These are phyloP conservation scores for Tanypteryx hageni DNA, from an alignment of 2,888 invertebrate genomes.

Conservation along the genomic window DNA sequence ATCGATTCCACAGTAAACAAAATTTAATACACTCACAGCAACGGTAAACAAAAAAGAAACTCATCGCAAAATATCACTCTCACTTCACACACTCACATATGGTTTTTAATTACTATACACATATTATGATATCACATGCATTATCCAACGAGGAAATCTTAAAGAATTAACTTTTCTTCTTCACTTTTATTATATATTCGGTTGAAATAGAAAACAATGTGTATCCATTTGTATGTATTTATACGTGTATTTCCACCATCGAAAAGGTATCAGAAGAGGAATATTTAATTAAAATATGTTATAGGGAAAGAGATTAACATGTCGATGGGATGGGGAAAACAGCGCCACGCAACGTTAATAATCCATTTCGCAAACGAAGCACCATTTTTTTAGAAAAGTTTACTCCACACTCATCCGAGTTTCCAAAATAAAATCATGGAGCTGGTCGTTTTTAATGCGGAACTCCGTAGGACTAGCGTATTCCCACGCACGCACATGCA, in stretches of 20 bases:
- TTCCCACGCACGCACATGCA: not conserved
- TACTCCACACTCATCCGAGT: not conserved
- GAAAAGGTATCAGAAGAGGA: slow-evolving; percentile 28
- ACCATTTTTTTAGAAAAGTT: not conserved
- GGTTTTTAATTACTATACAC: not conserved
- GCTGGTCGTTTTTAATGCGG: not conserved
- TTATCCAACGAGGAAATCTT: not conserved
- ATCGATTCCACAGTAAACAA: too few species aligned
- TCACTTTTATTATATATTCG: not conserved
- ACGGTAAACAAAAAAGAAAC: not conserved
- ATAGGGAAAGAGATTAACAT: not conserved
- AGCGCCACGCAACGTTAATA: not conserved
- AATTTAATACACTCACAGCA: too few species aligned
- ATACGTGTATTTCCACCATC: slow-evolving; percentile 28
- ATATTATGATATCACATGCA: not conserved
- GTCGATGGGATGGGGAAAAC: not conserved
- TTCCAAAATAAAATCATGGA: not conserved
- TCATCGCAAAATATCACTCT: not conserved
- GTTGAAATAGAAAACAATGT: not conserved
- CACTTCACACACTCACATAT: not conserved
- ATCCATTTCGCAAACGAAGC: not conserved
- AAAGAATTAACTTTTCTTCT: not conserved
- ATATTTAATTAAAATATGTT: not conserved
- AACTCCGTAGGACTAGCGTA: not conserved
- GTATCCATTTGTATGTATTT: not conserved